Evolutionary conservation across 2,113 vertebrate genomes (phyloP).

Genomic region (Microtus pennsylvanicus): DNA sequence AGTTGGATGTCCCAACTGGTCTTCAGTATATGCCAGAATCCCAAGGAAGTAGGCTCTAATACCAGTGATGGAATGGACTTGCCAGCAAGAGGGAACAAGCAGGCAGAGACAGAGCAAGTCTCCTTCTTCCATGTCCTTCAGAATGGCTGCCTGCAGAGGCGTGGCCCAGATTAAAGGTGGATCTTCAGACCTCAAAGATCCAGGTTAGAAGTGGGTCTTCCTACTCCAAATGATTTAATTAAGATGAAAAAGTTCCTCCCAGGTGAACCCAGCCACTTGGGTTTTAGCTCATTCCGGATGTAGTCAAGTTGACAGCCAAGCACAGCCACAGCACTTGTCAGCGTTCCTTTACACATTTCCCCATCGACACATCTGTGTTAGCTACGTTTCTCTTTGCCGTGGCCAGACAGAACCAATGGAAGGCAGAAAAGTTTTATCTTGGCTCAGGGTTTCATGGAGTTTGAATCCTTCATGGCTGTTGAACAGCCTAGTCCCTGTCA

Average conservation of each 20-base stretch:
- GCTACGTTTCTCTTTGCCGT: background rate
- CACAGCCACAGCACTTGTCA: fast-evolving
- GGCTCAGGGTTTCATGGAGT: background rate
- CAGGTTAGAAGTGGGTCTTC: background rate
- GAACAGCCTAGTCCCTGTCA: background rate
- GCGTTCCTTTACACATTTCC: background rate
- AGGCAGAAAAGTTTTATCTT: background rate
- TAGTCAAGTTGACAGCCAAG: background rate
- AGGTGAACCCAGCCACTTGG: background rate
- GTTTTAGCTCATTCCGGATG: background rate
- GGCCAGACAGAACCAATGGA: background rate
- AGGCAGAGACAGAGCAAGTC: background rate
- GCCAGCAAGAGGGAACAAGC: background rate
- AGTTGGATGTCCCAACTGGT: background rate
- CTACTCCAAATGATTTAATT: background rate
- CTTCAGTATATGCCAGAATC: background rate
- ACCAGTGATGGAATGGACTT: background rate
- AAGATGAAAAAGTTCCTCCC: background rate
- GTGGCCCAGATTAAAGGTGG: background rate
- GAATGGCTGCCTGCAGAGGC: background rate
- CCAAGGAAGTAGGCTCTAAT: background rate
- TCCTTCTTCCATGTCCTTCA: background rate
- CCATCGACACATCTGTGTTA: background rate
- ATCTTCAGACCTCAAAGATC: background rate
- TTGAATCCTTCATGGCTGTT: background rate